Base-by-base conservation (phyloP, 2,888 invertebrate species). In the Quadroppia sp. region DNA sequence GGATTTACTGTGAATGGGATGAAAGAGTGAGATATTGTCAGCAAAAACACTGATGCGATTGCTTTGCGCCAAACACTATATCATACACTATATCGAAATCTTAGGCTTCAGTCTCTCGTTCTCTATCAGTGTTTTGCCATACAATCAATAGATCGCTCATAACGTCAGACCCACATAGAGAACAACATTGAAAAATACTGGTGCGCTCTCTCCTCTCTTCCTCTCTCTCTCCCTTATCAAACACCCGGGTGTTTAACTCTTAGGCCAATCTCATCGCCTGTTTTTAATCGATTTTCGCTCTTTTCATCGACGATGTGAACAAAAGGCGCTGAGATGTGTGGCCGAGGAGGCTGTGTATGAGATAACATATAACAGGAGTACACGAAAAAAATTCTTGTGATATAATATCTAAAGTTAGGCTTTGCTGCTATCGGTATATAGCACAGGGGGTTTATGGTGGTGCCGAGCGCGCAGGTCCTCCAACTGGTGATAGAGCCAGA, bases 281-380 rank as follows among this genome's bases (percentile, higher is more conserved):
- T 40, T 67, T 61, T 67, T 67, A 67, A 67, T 67, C 67, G 67
- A 67, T 67, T 67, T 67, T 40, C 17, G n/a, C 59, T 13, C 42
- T 67, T 23, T 42, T 40, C 40, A 67, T 42, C 67, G 67, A 30
- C 59, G 59, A n/a, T 32, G 20, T 28, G 13, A 48, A n/a, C 48
- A 36, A 36, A 9, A 36, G n/a, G 48, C 15, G 11, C 17, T 13
- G 56, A 61, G 59, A 61, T 61, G 59, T 61, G 59, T 61, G 59
- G 28, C 11, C 32, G 28, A 17, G 15, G 23, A 32, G n/a, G 30
- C 32, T 61, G 32, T 20, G 23, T 61, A 61, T 61, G 30, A 53
- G 23, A 53, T 53, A 6, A 23, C 23, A 45, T 17, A 45, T 36
- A 36, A 36, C 15, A 45, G 15, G 2, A 45, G 45, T 45, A 17